phyloP scores from a whole-genome alignment of 2,888 invertebrate genomes.

The Sinotaia quadrata region DNA sequence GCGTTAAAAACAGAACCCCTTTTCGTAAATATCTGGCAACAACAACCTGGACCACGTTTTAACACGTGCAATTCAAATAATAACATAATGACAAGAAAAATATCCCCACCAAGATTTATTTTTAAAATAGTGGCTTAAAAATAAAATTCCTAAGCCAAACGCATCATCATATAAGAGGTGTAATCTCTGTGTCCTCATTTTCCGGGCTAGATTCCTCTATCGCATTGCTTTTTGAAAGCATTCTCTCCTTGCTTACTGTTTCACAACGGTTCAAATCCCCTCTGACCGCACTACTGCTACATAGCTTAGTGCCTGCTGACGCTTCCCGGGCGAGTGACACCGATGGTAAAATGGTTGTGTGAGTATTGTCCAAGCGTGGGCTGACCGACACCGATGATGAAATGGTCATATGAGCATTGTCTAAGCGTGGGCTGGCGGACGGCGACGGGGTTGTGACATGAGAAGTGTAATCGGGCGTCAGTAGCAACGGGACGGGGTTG shows the following conservation, averaged over 20 bases:
- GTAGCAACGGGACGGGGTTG: background rate
- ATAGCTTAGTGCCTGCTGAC: background rate
- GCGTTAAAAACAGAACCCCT: too few relatives aligned
- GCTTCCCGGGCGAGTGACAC: too few relatives aligned
- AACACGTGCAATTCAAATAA: too few relatives aligned
- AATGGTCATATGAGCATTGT: background rate
- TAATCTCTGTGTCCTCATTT: conserved; percentile 20
- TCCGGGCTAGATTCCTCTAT: conserved; percentile 20
- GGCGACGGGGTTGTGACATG: background rate
- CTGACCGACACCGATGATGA: background rate
- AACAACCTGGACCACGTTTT: too few relatives aligned
- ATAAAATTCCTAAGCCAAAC: too few relatives aligned
- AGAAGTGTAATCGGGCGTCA: background rate
- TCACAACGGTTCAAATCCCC: background rate
- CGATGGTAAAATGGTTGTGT: too few relatives aligned
- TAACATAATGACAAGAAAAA: too few relatives aligned
- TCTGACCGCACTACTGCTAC: background rate
- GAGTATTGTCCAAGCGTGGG: background rate
- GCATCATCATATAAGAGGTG: too few relatives aligned
- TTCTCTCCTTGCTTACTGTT: conserved; percentile 2
- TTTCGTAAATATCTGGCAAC: too few relatives aligned
- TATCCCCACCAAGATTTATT: too few relatives aligned
- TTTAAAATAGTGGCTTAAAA: too few relatives aligned
- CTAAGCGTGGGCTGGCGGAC: background rate
- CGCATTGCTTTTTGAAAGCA: conserved; percentile 14